phyloP scores from a whole-genome alignment of 1,140 invertebrate species.

The Neodiprion fabricii region DNA sequence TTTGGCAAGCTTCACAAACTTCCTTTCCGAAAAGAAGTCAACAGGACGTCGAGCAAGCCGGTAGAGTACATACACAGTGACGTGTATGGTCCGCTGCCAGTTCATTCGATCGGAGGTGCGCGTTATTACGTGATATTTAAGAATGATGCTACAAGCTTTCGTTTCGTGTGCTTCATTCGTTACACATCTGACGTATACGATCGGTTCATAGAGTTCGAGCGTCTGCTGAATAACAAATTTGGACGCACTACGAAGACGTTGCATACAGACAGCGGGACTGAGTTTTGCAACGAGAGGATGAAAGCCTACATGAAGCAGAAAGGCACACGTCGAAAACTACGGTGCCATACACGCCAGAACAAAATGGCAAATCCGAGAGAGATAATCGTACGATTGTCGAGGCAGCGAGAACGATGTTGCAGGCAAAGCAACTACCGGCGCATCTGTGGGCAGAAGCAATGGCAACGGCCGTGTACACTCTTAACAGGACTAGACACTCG shows the following conservation, averaged over 20 bases:
- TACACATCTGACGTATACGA: slow-evolving; percentile 44
- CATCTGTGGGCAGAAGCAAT: slow-evolving; percentile 58
- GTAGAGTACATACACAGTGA: slow-evolving; percentile 39
- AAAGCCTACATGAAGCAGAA: slow-evolving; percentile 12
- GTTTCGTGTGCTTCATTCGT: slow-evolving; percentile 46
- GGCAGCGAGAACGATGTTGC: slow-evolving; percentile 46
- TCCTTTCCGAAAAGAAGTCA: neutral
- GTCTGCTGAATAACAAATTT: slow-evolving; percentile 39
- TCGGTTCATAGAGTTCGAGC: slow-evolving; percentile 40
- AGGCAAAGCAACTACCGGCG: slow-evolving; percentile 39
- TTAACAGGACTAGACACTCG: slow-evolving; percentile 32
- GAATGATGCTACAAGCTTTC: slow-evolving; percentile 39
- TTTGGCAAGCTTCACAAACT: slow-evolving; percentile 9
- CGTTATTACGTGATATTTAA: slow-evolving; percentile 41
- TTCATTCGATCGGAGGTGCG: slow-evolving; percentile 43
- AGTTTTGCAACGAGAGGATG: slow-evolving; percentile 21
- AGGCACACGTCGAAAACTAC: slow-evolving; percentile 29
- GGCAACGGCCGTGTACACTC: slow-evolving; percentile 42
- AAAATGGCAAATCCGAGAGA: slow-evolving; percentile 49
- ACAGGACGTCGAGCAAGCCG: slow-evolving; percentile 31
- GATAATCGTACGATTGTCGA: slow-evolving; percentile 52
- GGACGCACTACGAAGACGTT: slow-evolving; percentile 38
- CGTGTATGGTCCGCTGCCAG: slow-evolving; percentile 39
- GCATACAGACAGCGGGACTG: slow-evolving; percentile 27
- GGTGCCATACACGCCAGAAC: slow-evolving; percentile 45